A percentile compares a stretch with the other conserved stretches of the same genome.
These are phyloP conservation scores for Girardia tigrina DNA, from an alignment of 2,888 invertebrate species.

Conservation along the genomic window DNA sequence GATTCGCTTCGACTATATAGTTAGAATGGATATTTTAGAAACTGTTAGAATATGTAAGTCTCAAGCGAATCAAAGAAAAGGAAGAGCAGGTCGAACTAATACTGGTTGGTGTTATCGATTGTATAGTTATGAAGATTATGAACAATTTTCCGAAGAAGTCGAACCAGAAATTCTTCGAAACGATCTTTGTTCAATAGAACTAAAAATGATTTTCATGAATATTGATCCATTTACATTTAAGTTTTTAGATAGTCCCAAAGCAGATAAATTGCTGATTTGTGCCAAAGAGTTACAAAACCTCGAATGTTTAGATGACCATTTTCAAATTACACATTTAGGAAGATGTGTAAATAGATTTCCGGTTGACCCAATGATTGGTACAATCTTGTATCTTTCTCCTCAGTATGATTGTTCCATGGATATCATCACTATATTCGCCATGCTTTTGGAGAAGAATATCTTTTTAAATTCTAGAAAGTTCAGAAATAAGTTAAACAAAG, in stretches of 20 bases:
- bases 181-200: constrained; percentile 81
- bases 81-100: constrained; percentile 87
- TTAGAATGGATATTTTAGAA: constrained; percentile 86
- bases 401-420: constrained; percentile 60
- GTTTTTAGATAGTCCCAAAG: constrained; percentile 99
- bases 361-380: constrained; percentile 86
- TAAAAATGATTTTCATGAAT: constrained; percentile 96
- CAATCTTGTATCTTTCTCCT: constrained; percentile 97
- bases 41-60: constrained; percentile 94
- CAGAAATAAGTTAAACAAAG: constrained; percentile 81
- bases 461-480: constrained; percentile 69
- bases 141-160: constrained; percentile 94
- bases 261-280: constrained; percentile 85
- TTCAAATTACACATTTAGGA: constrained; percentile 55
- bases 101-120: constrained; percentile 91
- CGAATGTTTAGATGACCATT: constrained; percentile 74
- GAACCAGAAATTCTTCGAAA: constrained; percentile 93
- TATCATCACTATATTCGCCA: background rate
- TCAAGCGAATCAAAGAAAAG: constrained; percentile 90
- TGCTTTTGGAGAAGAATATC: background rate
- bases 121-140: constrained; percentile 90
- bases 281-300: constrained; percentile 87
- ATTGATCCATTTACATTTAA: constrained; percentile 94
- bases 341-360: constrained; percentile 86
- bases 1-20: constrained; percentile 53